Evolutionary conservation across 2,797 vertebrate genomes (phyloP), one percentile per base, ranked within the genome.

Genomic region (Cirrhinus mrigala): DNA sequence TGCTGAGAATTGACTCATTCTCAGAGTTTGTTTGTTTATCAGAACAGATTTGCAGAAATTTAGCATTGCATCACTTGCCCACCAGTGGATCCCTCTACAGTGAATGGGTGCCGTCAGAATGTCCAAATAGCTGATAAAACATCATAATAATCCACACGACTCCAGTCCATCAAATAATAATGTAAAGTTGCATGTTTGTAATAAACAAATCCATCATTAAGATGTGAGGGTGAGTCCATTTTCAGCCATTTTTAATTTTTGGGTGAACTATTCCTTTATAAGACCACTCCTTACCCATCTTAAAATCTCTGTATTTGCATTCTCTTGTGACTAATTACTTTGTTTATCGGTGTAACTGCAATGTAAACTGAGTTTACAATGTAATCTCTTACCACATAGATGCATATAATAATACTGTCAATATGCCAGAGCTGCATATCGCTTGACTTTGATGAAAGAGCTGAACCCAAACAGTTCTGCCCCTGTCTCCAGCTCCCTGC

Each of bases 401-500:
- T 56, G 60, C 48, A 75, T 54, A 76, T 24, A 12, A 78, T 60
- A 58, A 58, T 37, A 54, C 37, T 37, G 50, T 78, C 62, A 78
- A 7, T 69, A 54, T 84, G 6, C n/a, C 66, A 78, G 33, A 27
- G 33, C 50, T 78, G 10, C 58, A 54, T 76, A 40, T 33, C 1
- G 15, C 50, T 56, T 60, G 64, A 70, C 52, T 56, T 52, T 78
- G 62, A 70, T 70, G 75, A 79, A 75, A 40, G 40, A 78, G 52
- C 74, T 44, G 44, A 71, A 79, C 74, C 27, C 64, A 84, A 79
- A 84, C 64, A 71, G 6, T 37, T 71, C 24, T 79, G 52, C 27
- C 66, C 75, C 62, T n/a, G 64, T 85, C 83, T 85, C 52, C 66
- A 79, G 66, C 40, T 79, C 50, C 50, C 15, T 56, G 79, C 80